Evolutionary conservation across 2,888 invertebrate genomes (phyloP), one percentile per base, ranked within the genome.

Genomic region (Agrotis segetum): DNA sequence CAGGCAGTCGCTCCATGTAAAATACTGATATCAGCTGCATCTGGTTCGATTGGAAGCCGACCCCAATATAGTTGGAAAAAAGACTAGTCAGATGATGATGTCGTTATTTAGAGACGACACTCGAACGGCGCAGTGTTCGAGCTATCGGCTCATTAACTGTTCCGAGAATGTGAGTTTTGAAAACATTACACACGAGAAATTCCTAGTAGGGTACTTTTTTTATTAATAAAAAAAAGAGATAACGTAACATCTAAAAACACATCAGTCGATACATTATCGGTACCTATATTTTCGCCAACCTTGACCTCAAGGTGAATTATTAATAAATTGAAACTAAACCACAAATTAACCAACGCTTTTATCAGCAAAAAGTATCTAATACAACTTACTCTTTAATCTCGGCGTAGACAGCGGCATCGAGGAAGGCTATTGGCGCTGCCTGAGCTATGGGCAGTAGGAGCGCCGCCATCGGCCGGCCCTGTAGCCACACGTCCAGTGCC

Each of bases 341-440:
- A 29, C 2, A 21, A 0, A 14, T 14, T n/a, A 3, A 1, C 14
- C 1, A 40, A 19, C 24, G 4, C 2, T 44, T 17, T 13, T 46
- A 66, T 44, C 21, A 34, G 14, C 40, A 47, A 7, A n/a, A 55
- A n/a, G 34, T 40, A 49, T n/a, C 3, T 17, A 44, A 2, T 44
- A 52, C 13, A 21, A 92, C 96, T 95, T 92, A 99, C 99, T 99
- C 99, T 96, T 99, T 99, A 83, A 99, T 99, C 96, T 99, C 99
- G 63, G 98, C 98, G 92, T 99, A 99, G 84, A 99, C 99, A 24
- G 99, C 98, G 0, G 99, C 98, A 90, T 99, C 99, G 9, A 99
- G 98, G 88, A 99, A 97, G 79, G 98, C 98, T 55, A 98, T 98
- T 0, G 99, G 99, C 64, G 99, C 97, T 88, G 99, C 98, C 88